phyloP scores from a whole-genome alignment of 2,888 invertebrate genomes.

The Nineta flava region DNA sequence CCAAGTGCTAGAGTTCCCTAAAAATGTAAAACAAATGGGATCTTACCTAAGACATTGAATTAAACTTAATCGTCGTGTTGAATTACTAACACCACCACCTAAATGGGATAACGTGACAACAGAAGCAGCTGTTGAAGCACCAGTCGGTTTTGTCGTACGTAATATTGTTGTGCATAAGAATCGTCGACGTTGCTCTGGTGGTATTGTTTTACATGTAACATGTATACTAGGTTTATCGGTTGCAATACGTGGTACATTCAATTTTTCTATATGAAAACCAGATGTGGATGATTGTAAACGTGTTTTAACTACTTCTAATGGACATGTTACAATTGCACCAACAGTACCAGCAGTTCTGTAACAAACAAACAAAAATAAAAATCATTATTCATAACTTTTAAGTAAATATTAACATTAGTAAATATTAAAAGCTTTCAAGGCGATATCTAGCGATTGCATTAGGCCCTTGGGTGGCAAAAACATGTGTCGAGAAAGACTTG shows the following conservation, averaged over 20 bases:
- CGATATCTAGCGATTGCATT: no score
- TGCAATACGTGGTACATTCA: slow-evolving; percentile 26
- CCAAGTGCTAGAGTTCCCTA: no score
- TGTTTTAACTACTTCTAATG: slow-evolving; percentile 95
- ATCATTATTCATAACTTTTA: no score
- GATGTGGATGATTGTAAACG: slow-evolving; percentile 86
- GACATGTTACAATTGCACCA: slow-evolving; percentile 93
- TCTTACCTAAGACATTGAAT: slow-evolving; percentile 63
- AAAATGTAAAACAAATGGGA: neutral
- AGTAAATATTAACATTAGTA: no score
- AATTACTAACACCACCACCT: slow-evolving; percentile 29
- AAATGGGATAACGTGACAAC: slow-evolving; percentile 55
- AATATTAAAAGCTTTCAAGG: no score
- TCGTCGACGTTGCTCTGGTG: slow-evolving; percentile 48
- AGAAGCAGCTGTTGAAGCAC: slow-evolving; percentile 33
- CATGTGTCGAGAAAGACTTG: no score
- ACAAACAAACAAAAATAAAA: slow-evolving; percentile 14
- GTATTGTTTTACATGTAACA: slow-evolving; percentile 36
- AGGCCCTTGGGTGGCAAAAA: no score
- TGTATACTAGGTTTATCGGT: slow-evolving; percentile 24
- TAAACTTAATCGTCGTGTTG: slow-evolving; percentile 50
- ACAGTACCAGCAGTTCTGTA: slow-evolving; percentile 88
- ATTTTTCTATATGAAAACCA: slow-evolving; percentile 27
- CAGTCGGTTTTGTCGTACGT: slow-evolving; percentile 31
- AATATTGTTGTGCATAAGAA: slow-evolving; percentile 52